A percentile compares a stretch with the other conserved stretches of the same genome.
These are phyloP conservation scores for Heterohyrax brucei DNA, from an alignment of 2,797 vertebrate species.

Conservation along the genomic window DNA sequence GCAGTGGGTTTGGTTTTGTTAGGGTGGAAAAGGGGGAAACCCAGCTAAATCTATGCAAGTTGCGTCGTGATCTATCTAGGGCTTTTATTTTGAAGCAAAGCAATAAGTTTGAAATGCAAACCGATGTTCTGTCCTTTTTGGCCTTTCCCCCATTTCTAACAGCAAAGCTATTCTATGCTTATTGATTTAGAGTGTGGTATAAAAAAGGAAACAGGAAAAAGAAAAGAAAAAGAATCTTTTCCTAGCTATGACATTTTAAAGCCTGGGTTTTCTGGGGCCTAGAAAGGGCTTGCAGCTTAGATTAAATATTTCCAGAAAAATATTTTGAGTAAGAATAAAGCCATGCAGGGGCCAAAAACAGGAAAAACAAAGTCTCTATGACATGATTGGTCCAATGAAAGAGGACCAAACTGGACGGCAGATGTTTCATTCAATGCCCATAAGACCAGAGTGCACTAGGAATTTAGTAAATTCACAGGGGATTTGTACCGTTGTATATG, in stretches of 20 bases:
- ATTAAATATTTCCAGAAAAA: slow-evolving; percentile 72
- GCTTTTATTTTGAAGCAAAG: background rate
- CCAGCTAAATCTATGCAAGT: background rate
- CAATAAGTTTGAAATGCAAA: background rate
- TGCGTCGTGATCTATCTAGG: background rate
- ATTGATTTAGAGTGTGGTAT: slow-evolving; percentile 1
- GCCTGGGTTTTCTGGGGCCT: background rate
- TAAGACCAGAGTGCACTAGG: background rate
- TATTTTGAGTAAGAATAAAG: slow-evolving; percentile 36
- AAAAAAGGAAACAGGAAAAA: slow-evolving; percentile 7
- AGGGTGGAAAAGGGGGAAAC: background rate
- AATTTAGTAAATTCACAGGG: background rate
- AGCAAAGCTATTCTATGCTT: slow-evolving; percentile 8
- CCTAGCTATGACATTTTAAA: slow-evolving; percentile 59
- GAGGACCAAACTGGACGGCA: background rate
- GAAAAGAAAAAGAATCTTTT: background rate
- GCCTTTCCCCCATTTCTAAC: slow-evolving; percentile 30
- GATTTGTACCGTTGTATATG: no score
- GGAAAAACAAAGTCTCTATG: slow-evolving; percentile 23
- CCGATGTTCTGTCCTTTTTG: background rate
- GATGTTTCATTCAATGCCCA: background rate
- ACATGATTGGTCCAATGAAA: background rate
- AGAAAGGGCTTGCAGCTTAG: slow-evolving; percentile 18
- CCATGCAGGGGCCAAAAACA: background rate
- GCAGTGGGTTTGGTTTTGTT: no score